phyloP scores from a whole-genome alignment of 64 coral and sea anemone species.

The Orbicella faveolata region DNA sequence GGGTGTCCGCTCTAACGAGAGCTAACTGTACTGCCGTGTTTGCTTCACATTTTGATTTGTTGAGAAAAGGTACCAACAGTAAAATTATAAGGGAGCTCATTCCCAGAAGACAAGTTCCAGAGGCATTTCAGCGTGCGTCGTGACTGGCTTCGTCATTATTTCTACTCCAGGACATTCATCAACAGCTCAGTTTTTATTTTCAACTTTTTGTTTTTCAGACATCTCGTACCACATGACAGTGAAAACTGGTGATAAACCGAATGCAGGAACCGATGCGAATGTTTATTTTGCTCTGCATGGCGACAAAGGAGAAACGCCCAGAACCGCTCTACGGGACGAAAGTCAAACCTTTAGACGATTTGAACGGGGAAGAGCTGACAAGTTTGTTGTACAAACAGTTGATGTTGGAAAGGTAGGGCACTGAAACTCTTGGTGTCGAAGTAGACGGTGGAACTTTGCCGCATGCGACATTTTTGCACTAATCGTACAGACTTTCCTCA shows the following conservation, averaged over 20 bases:
- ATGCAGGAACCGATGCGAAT: slow-evolving; percentile 77
- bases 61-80: slow-evolving; percentile 50
- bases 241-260: slow-evolving; percentile 65
- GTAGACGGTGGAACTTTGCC: no score
- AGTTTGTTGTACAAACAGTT: slow-evolving; percentile 87
- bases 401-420: slow-evolving; percentile 84
- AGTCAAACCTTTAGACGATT: slow-evolving; percentile 73
- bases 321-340: slow-evolving; percentile 71
- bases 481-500: no score
- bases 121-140: background rate
- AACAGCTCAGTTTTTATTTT: background rate
- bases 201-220: slow-evolving; percentile 23
- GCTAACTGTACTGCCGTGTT: no score
- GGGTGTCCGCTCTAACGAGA: no score
- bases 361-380: slow-evolving; percentile 80
- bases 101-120: slow-evolving; percentile 56
- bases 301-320: slow-evolving; percentile 76
- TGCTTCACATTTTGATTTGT: slow-evolving; percentile 19
- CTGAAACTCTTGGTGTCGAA: background rate
- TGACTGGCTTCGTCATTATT: no score
- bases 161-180: no score
- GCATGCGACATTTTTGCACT: no score
- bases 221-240: slow-evolving; percentile 84
- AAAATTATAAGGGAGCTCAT: slow-evolving; percentile 52
- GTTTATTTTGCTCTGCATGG: slow-evolving; percentile 82